These are phyloP conservation scores for Ophion obscuratus DNA, from an alignment of 2,888 invertebrate species.

Conservation along the genomic window DNA sequence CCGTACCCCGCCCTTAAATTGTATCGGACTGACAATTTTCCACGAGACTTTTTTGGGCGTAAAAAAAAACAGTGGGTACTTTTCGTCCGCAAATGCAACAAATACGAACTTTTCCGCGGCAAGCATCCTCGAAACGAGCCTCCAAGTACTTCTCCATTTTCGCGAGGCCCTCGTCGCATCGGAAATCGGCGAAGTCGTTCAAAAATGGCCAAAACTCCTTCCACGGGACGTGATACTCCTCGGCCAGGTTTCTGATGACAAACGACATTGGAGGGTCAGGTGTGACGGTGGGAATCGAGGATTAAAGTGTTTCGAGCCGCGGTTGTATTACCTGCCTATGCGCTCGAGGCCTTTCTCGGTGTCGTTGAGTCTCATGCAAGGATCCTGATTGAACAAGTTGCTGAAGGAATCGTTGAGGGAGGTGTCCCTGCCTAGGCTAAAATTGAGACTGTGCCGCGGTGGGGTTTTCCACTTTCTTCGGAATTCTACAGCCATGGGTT, in stretches of 20 bases:
- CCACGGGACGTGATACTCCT: constrained; percentile 91
- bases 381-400: constrained; percentile 47
- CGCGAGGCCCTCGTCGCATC: constrained; percentile 89
- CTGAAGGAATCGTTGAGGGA: constrained; percentile 67
- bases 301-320: neutral
- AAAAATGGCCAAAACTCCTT: constrained; percentile 97
- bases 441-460: constrained; percentile 84
- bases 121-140: constrained; percentile 83
- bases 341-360: constrained; percentile 95
- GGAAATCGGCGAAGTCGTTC: constrained; percentile 91
- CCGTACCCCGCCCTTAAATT: neutral
- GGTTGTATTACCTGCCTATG: constrained; percentile 87
- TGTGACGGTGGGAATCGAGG: neutral
- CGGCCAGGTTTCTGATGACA: constrained; percentile 87
- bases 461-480: constrained; percentile 94
- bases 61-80: neutral
- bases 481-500: constrained; percentile 89
- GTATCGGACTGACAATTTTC: neutral
- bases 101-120: constrained; percentile 34
- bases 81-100: neutral
- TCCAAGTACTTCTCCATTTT: constrained; percentile 91
- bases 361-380: constrained; percentile 87
- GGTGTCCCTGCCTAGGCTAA: constrained; percentile 51
- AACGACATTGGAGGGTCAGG: constrained; percentile 26
- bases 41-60: constrained; percentile 4